Conservation (phyloP, 2,888 invertebrate species). For the Brenthis ino region DNA sequence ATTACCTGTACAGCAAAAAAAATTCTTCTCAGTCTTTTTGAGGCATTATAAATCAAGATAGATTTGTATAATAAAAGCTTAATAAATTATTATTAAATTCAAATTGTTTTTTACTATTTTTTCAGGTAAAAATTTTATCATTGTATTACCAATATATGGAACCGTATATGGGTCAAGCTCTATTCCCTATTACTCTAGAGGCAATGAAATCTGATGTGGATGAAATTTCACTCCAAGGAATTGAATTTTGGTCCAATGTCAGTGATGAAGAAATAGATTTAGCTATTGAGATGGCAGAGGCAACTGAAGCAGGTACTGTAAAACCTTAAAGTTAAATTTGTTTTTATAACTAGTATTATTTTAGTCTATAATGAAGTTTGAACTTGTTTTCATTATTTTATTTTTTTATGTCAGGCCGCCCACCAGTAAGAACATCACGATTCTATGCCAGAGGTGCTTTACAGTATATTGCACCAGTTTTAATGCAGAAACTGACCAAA, state of each 20-base stretch:
- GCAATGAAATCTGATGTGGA: conserved; percentile 99
- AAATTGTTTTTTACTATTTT: conserved; percentile 11
- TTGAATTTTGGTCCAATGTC: conserved; percentile 99
- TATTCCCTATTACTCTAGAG: conserved; percentile 98
- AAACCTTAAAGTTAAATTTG: not conserved
- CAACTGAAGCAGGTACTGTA: conserved; percentile 87
- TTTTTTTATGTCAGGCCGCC: conserved; percentile 83
- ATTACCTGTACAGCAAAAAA: too few relatives aligned
- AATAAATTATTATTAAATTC: not conserved
- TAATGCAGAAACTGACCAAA: conserved; percentile 96
- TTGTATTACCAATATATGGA: conserved; percentile 99
- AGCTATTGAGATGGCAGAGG: conserved; percentile 96
- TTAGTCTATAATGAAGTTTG: not conserved
- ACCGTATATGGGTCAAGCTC: conserved; percentile 98
- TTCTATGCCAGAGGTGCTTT: conserved; percentile 99
- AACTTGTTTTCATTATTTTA: conserved; percentile 26
- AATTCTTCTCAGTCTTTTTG: too few relatives aligned
- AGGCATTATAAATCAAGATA: too few relatives aligned
- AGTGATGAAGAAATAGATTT: conserved; percentile 99
- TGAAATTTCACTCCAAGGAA: conserved; percentile 98
- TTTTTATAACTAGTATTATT: not conserved
- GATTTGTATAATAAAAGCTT: too few relatives aligned
- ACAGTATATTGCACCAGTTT: conserved; percentile 95
- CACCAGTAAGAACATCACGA: conserved; percentile 95
- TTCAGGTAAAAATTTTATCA: conserved; percentile 93